Base-by-base conservation (phyloP, 2,797 vertebrate species). In the Rhinichthys osculus region DNA sequence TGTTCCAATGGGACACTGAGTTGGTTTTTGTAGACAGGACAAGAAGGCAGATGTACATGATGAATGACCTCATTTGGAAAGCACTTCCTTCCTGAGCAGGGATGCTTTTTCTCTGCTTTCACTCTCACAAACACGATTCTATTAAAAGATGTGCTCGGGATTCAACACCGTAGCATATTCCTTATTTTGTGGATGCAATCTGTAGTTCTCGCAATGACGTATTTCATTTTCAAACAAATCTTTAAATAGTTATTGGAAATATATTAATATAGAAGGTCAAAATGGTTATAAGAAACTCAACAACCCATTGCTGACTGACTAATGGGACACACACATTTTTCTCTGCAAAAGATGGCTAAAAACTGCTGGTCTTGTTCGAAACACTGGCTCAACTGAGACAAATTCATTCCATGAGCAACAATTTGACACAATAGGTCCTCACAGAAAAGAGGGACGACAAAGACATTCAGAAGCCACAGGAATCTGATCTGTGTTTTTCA, bases 1-100 rank as follows among this genome's bases (percentile, higher is more conserved):
- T 95, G 93, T 94, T 92, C 81, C 89, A 90, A 87, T 89, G 82
- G 84, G 89, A 92, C 89, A 78, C 79, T 33, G 81, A 85, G 82
- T 62, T 73, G 81, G 42, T 80, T 82, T 86, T 62, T 85, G 83
- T 88, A 83, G 85, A 84, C 42, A 73, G 82, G 77, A 85, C 73
- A 84, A 73, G 78, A 76, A 77, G 85, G 76, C 85, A 87, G 79
- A 88, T 86, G 88, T 87, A 88, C 44, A 35, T 84, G 86, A 89
- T 89, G 80, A 83, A 92, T 90, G 87, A 90, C 47, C 82, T 92
- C 85, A 90, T 86, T 91, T 81, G 89, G 77, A 78, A 84, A 91
- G 91, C 85, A 89, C 91, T 92, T 94, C 90, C 91, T 91, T 89
- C 89, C 87, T 90, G 74, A 90, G 85, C 70, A 77, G 67, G 52